These are phyloP conservation scores for Halictus quadricinctus DNA, from an alignment of 2,888 invertebrate species.

Conservation along the genomic window DNA sequence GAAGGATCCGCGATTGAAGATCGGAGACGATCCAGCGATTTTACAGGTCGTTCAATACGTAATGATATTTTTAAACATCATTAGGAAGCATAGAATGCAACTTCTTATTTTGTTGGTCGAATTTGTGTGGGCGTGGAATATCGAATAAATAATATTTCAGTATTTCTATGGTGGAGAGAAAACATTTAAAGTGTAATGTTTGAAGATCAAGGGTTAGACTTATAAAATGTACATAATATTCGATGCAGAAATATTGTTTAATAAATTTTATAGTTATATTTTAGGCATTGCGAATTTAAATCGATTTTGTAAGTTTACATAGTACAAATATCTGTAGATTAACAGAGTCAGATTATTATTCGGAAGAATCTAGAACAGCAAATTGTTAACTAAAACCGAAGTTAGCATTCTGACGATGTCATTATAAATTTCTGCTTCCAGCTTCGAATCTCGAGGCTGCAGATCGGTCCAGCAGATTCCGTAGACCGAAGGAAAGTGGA, in stretches of 20 bases:
- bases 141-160: not conserved
- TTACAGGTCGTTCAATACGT: not conserved
- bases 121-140: not conserved
- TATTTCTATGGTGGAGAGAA: not conserved
- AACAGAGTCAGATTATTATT: too few relatives aligned
- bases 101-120: not conserved
- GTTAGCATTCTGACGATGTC: not conserved
- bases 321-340: not conserved
- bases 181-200: not conserved
- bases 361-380: not conserved
- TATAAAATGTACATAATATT: not conserved
- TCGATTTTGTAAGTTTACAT: not conserved
- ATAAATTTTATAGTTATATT: too few relatives aligned
- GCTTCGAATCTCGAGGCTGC: not conserved
- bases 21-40: not conserved
- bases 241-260: not conserved
- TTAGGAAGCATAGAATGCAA: too few relatives aligned
- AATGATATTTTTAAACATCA: not conserved
- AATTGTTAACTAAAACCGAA: not conserved
- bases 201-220: not conserved
- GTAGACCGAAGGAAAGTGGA: not conserved
- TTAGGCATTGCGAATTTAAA: too few relatives aligned
- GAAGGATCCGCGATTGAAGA: not conserved
- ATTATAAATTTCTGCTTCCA: not conserved
- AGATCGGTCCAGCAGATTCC: not conserved